Evolutionary conservation across 1,140 invertebrate species (phyloP), one percentile per base, ranked within the genome.

Genomic region (Popillia japonica): DNA sequence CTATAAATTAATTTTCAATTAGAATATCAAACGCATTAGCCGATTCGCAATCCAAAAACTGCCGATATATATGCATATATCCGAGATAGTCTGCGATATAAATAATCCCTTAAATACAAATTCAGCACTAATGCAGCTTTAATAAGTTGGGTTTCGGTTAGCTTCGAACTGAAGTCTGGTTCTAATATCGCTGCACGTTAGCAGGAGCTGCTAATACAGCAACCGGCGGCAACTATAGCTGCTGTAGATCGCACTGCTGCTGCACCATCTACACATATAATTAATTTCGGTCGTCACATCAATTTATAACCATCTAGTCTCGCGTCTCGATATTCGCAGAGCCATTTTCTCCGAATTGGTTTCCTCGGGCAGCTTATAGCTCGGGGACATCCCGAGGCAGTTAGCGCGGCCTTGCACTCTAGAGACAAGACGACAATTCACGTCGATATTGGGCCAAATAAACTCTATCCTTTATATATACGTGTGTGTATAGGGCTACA

Each of bases 371-470:
- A 72, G 78, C 72, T 75, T 78, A 78, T 78, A 78, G 73, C 78
- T 75, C 59, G 17, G 78, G 78, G 78, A 75, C 42, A 72, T 72
- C 78, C 78, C 78, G 78, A 75, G 73, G 42, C 78, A 78, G 78
- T 78, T 78, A 78, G 78, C 78, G 74, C 78, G 59, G 72, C 74
- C 78, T 75, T 75, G 78, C 78, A 78, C 78, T 78, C 78, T 40
- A 78, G 78, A 78, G 78, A 78, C 78, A 78, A 59, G 78, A 75
- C 77, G 78, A 78, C 78, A 78, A 78, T 78, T 78, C 78, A 22
- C 75, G 27, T 75, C 59, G 78, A 78, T 78, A 78, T 75, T 72
- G 78, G 78, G 61, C 40, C 78, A 75, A 48, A 78, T 75, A 75
- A 75, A 78, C 72, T 72, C 74, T 20, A 72, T 74, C 41, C 72